Evolutionary conservation across 1,140 invertebrate genomes (phyloP), one percentile per base, ranked within the genome.

Genomic region (Brachystomella parvula): DNA sequence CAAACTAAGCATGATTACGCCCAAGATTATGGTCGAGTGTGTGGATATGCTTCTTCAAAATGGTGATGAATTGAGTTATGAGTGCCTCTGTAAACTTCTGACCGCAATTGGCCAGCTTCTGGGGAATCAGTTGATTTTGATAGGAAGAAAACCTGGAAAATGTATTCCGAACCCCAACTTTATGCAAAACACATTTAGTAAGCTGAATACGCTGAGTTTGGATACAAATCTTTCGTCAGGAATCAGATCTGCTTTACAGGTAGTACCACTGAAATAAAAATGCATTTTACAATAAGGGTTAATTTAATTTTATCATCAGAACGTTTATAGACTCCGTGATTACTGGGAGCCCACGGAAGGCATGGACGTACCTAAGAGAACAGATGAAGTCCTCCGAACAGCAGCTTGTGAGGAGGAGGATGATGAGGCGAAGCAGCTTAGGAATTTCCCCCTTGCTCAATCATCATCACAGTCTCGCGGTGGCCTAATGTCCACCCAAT

Each of bases 251-350:
- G 70, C 72, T n/a, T 63, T 73, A 35, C 49, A 72, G 33, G 71
- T 71, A 62, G 65, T 53, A 6, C 3, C 53, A 21, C n/a, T n/a
- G 3, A n/a, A 29, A 29, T 32, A 30, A 70, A 76, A 3, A 26
- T 64, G 19, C n/a, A 66, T 85, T 85, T 39, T 82, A 82, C 72
- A 87, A 92, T 39, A 9, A 9, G 19, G 19, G 19, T 9, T 24
- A 81, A 91, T 70, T 87, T 94, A 21, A 81, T 90, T n/a, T 96
- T 96, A 95, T 90, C 79, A 97, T 24, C 89, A 94, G 83, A 94
- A 98, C 81, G 89, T 96, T 0, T 89, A 96, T 65, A 94, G 96
- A 75, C 80, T 97, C 63, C 83, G 89, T 56, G 80, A 83, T 73
- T 86, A 85, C 66, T 98, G 94, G 94, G 82, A 93, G 31, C 88